Conservation (phyloP, 2,113 vertebrate species). For the Ranitomeya variabilis region DNA sequence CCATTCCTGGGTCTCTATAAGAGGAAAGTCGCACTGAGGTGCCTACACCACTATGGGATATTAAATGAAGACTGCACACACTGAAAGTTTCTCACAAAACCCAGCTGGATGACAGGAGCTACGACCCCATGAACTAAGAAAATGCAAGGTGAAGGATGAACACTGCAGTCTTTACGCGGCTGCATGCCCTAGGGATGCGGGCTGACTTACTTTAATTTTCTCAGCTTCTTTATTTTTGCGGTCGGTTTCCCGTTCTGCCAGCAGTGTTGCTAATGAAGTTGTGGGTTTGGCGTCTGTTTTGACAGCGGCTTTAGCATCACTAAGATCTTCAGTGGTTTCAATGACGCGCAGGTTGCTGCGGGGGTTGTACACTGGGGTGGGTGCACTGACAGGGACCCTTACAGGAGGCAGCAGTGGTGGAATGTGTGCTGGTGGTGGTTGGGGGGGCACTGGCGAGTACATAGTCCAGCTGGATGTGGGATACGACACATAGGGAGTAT, state of each 20-base stretch:
- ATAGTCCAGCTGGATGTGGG: constrained; percentile 86
- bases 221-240: constrained; percentile 89
- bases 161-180: too few relatives aligned
- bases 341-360: constrained; percentile 83
- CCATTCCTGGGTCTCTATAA: too few relatives aligned
- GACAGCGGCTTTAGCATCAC: constrained; percentile 48
- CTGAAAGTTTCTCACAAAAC: too few relatives aligned
- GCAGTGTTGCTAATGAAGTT: constrained; percentile 60
- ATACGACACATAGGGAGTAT: constrained; percentile 86
- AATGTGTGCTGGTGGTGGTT: background rate
- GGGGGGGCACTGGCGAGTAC: constrained; percentile 72
- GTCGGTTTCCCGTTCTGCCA: constrained; percentile 77
- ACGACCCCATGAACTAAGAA: background rate
- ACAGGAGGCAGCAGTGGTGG: constrained; percentile 53
- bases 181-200: background rate
- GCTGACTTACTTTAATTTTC: constrained; percentile 86
- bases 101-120: too few relatives aligned
- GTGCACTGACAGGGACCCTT: background rate
- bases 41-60: too few relatives aligned
- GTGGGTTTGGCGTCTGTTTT: background rate
- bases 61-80: too few relatives aligned
- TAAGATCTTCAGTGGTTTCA: constrained; percentile 64
- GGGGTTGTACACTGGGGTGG: constrained; percentile 62
- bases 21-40: too few relatives aligned
- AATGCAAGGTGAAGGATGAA: background rate